Base-by-base conservation (phyloP, 2,797 vertebrate species). In the Rhinichthys osculus region DNA sequence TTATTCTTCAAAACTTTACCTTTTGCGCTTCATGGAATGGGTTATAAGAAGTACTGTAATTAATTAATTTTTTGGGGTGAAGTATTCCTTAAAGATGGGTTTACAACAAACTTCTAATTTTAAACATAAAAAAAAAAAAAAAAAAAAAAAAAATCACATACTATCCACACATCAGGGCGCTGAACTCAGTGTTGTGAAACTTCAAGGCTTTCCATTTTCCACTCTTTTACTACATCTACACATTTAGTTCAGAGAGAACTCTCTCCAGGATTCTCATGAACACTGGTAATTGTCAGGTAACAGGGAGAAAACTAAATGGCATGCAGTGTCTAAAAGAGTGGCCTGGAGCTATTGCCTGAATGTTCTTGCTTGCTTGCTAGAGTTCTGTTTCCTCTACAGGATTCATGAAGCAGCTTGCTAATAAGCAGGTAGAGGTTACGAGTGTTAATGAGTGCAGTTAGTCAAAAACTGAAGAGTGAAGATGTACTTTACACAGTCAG, bases 341-440 rank as follows among this genome's bases (percentile, higher is more conserved):
- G 64, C 82, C 72, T 71, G 62, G 54, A 54, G 82, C 59, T 30
- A 77, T 1, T 17, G 70, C 35, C 35, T 59, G n/a, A 79, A 11
- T 78, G 62, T 1, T 62, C 21, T 52, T 44, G 21, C 42, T 72
- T 73, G 79, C 62, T 72, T 62, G 27, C 78, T 82, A 57, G 44
- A 27, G 66, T 30, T 76, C 70, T 67, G 78, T 72, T 84, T 78
- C 71, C 3, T 27, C 69, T 64, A 59, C 2, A 30, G n/a, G 21
- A 73, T 44, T 5, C 42, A 77, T 10, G 52, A 27, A 78, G 35
- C 54, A 70, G 35, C 70, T 69, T 81, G 70, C 66, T 86, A 82
- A 84, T 78, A 47, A 86, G 40, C 30, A 73, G 82, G 74, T 62
- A 47, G 40, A 87, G 23, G 52, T 87, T 85, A 85, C 2, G 33